Evolutionary conservation across 1,140 invertebrate genomes (phyloP).

Genomic region (Apis florea): DNA sequence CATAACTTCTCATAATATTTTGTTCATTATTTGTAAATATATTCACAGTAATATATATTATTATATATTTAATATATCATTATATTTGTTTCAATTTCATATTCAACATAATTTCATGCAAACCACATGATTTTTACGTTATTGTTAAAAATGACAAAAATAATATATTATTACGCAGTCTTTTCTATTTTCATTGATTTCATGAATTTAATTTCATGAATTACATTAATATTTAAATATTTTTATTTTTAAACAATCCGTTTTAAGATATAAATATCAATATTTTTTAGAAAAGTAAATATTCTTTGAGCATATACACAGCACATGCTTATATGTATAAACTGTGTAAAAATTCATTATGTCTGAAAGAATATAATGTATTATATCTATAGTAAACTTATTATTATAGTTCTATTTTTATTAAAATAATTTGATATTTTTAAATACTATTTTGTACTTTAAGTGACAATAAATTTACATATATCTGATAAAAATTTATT

Average conservation of each 20-base stretch:
- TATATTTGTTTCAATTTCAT: not conserved
- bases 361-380: not conserved
- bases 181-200: not conserved
- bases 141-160: not conserved
- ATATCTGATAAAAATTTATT: constrained; percentile 8
- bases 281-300: constrained; percentile 33
- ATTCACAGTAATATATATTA: not conserved
- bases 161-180: not conserved
- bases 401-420: not conserved
- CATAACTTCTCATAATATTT: not conserved
- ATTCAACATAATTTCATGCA: not conserved
- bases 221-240: too few species aligned
- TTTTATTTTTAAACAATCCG: too few species aligned
- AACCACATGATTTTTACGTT: not conserved
- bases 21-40: not conserved
- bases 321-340: not conserved
- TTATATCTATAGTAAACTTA: not conserved
- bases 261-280: constrained; percentile 33
- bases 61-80: not conserved
- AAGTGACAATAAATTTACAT: not conserved
- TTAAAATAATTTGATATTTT: not conserved
- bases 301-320: constrained; percentile 16
- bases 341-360: not conserved
- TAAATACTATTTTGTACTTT: not conserved
- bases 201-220: not conserved